Conservation (phyloP, 2,888 invertebrate species). For the Parelbella ahira region DNA sequence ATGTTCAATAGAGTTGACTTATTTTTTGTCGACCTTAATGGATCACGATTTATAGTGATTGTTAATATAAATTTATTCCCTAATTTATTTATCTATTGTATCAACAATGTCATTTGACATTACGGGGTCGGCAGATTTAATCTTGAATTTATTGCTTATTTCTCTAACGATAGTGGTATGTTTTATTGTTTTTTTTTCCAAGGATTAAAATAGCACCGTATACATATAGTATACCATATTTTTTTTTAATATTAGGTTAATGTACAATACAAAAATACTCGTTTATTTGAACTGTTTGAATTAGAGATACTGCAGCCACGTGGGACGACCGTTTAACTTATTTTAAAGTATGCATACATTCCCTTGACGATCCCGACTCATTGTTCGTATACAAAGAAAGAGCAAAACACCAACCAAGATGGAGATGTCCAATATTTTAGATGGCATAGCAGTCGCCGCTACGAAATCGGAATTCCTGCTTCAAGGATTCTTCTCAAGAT, state of each 20-base stretch:
- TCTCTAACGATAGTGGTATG: neutral
- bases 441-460: conserved; percentile 78
- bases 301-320: conserved; percentile 34
- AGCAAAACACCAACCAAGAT: conserved; percentile 75
- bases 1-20: conserved; percentile 41
- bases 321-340: conserved; percentile 57
- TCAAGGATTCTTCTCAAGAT: conserved; percentile 53
- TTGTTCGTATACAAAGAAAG: conserved; percentile 74
- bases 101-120: conserved; percentile 29
- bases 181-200: no score
- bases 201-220: no score
- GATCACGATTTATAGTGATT: conserved; percentile 52
- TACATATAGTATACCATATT: no score
- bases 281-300: conserved; percentile 30
- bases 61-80: conserved; percentile 50
- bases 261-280: no score
- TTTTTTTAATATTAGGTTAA: no score
- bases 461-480: conserved; percentile 73
- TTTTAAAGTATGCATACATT: conserved; percentile 74
- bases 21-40: conserved; percentile 60
- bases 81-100: conserved; percentile 68
- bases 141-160: conserved; percentile 22
- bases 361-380: conserved; percentile 74
- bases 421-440: conserved; percentile 81
- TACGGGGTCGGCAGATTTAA: conserved; percentile 26